Conservation (phyloP, 2,113 vertebrate species). For the Sinocyclocheilus anshuiensis region DNA sequence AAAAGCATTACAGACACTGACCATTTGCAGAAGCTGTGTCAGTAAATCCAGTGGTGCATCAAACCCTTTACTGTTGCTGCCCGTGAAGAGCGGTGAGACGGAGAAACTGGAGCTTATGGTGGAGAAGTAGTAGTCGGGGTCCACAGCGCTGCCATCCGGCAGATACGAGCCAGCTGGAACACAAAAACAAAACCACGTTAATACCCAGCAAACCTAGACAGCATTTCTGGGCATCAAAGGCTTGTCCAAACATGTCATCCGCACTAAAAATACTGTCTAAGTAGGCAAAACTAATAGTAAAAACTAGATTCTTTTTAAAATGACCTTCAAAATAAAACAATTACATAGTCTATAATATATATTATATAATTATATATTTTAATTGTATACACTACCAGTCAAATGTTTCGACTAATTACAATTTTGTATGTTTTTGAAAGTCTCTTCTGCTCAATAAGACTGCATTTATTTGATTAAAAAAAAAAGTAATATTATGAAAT, state of each 20-base stretch:
- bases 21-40: conserved; percentile 89
- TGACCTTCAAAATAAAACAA: conserved; percentile 55
- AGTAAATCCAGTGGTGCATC: conserved; percentile 87
- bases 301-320: background rate
- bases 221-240: background rate
- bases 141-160: conserved; percentile 87
- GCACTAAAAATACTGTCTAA: background rate
- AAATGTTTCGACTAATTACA: no score
- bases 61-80: conserved; percentile 86
- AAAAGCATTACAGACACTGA: conserved; percentile 56
- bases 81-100: conserved; percentile 92
- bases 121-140: conserved; percentile 94
- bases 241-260: no score
- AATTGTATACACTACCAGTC: no score
- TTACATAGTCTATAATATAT: no score
- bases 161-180: conserved; percentile 82
- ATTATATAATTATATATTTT: no score
- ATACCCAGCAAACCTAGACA: background rate
- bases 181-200: background rate
- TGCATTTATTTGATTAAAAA: no score
- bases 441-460: no score
- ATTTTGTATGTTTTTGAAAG: no score
- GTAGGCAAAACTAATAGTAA: background rate
- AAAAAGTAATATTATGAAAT: no score
- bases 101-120: conserved; percentile 97